Conservation (phyloP, 1,140 invertebrate species). For the Orchestia grillus region DNA sequence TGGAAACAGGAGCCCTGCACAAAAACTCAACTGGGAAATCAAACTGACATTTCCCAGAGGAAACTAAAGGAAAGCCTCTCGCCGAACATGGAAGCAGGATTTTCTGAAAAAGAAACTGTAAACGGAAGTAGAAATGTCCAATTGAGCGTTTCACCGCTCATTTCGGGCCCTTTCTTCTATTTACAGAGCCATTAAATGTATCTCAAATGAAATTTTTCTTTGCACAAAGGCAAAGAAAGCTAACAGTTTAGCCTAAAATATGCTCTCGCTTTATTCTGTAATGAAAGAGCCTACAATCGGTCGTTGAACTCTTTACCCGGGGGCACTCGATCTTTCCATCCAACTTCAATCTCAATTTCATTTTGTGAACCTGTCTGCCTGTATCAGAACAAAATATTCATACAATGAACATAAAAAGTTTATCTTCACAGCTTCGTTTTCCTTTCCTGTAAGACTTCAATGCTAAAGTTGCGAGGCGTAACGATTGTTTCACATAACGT, state of each 20-base stretch:
- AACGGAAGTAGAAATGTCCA: neutral
- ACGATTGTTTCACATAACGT: too few species aligned
- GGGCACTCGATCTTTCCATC: too few species aligned
- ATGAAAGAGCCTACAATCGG: neutral
- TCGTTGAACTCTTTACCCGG: neutral
- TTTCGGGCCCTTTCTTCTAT: neutral
- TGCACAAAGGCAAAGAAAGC: neutral
- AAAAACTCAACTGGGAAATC: conserved; percentile 52
- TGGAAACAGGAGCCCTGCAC: conserved; percentile 21
- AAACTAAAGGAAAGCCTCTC: neutral
- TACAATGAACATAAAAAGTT: too few species aligned
- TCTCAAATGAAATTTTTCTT: neutral
- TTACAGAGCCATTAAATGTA: neutral
- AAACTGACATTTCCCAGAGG: conserved; percentile 9
- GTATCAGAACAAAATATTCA: too few species aligned
- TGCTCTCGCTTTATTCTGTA: neutral
- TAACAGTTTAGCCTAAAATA: neutral
- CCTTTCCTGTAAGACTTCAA: too few species aligned
- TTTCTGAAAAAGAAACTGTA: neutral
- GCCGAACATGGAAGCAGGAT: neutral
- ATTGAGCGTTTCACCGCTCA: neutral
- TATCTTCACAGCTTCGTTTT: too few species aligned
- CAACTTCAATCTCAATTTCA: too few species aligned
- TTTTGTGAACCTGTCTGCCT: too few species aligned
- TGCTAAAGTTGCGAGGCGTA: too few species aligned